These are phyloP conservation scores for Endotricha flammealis DNA, from an alignment of 2,888 invertebrate species.

Conservation along the genomic window DNA sequence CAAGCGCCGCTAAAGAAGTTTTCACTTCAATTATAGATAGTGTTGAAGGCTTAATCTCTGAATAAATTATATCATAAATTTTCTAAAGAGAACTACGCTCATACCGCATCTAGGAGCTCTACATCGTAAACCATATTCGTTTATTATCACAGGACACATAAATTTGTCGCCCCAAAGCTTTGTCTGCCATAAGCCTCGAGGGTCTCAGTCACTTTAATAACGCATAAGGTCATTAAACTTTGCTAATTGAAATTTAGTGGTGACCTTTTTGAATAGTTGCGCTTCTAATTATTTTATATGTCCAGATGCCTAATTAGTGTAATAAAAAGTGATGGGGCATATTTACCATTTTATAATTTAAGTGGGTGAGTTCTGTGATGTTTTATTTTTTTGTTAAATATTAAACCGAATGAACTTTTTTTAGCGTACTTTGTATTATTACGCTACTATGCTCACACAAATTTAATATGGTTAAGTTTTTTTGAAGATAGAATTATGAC, in stretches of 20 bases:
- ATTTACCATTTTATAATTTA: too few relatives aligned
- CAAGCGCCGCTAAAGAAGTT: too few relatives aligned
- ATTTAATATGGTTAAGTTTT: too few relatives aligned
- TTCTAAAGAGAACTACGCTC: too few relatives aligned
- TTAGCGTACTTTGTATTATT: too few relatives aligned
- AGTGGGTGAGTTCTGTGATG: too few relatives aligned
- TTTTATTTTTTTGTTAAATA: too few relatives aligned
- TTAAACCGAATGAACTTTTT: background rate
- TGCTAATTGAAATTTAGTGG: constrained; percentile 46
- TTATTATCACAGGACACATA: constrained; percentile 44
- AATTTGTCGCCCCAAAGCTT: constrained; percentile 36
- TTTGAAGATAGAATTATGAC: too few relatives aligned
- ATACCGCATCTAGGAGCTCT: constrained; percentile 22
- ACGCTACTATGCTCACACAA: too few relatives aligned
- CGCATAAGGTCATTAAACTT: constrained; percentile 33
- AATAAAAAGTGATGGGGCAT: background rate
- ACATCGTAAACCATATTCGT: constrained; percentile 21
- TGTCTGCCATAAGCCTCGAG: constrained; percentile 34
- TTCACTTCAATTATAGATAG: too few relatives aligned
- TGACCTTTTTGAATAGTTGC: constrained; percentile 23
- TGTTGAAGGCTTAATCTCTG: too few relatives aligned
- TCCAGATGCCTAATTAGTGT: background rate
- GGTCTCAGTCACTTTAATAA: constrained; percentile 28
- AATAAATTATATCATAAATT: too few relatives aligned
- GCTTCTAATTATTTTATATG: constrained; percentile 4